A percentile compares a stretch with the other conserved stretches of the same genome.
Conservation (phyloP, 2,888 invertebrate species). For the Lasiommata megera region DNA sequence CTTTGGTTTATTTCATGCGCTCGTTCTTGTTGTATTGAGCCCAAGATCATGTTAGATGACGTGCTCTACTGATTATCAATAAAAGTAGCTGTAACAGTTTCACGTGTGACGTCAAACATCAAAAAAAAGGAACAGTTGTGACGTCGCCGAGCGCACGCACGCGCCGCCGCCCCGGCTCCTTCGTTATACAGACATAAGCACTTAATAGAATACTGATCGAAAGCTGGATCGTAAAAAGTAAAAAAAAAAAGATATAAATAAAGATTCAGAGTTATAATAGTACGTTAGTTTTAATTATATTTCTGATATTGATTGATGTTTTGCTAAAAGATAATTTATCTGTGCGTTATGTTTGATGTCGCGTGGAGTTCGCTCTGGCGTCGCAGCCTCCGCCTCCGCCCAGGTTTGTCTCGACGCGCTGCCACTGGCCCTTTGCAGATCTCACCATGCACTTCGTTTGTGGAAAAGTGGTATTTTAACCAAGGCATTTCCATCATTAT, state of each 20-base stretch:
- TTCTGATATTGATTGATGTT: slow-evolving; percentile 79
- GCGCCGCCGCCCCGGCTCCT: slow-evolving; percentile 50
- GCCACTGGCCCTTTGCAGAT: slow-evolving; percentile 39
- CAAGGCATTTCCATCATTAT: too few species aligned
- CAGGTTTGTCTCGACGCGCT: slow-evolving; percentile 27
- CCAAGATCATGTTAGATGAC: too few species aligned
- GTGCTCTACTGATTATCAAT: too few species aligned
- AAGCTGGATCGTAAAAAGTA: slow-evolving; percentile 52
- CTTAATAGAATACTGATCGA: slow-evolving; percentile 61
- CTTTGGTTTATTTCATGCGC: too few species aligned
- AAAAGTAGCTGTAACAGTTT: too few species aligned
- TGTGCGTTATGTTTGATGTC: slow-evolving; percentile 66
- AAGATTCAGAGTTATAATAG: slow-evolving; percentile 73
- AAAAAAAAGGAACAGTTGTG: slow-evolving; percentile 15
- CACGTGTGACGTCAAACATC: too few species aligned
- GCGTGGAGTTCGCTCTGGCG: slow-evolving; percentile 46
- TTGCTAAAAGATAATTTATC: slow-evolving; percentile 78
- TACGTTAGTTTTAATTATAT: slow-evolving; percentile 79
- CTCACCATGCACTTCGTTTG: too few species aligned
- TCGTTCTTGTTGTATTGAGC: too few species aligned
- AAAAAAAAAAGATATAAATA: slow-evolving; percentile 35
- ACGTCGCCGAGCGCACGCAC: slow-evolving; percentile 38
- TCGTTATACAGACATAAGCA: slow-evolving; percentile 55
- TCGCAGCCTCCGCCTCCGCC: slow-evolving; percentile 41
- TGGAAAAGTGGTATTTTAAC: too few species aligned